Base-by-base conservation (phyloP, 2,797 vertebrate species). In the Allobates femoralis region DNA sequence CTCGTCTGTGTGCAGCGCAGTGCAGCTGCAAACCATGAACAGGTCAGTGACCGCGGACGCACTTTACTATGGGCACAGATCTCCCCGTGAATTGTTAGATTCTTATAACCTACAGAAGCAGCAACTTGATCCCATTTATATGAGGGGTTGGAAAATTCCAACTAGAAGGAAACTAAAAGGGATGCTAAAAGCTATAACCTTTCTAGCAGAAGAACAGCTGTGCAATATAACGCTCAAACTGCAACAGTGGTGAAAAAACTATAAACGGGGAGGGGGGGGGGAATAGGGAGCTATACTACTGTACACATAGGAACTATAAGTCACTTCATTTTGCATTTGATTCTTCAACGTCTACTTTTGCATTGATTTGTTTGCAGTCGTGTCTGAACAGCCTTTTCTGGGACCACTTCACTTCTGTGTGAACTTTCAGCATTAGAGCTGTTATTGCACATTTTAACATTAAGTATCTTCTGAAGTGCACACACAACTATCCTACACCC, bases 281-380 rank as follows among this genome's bases (percentile, higher is more conserved):
- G 41, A 46, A 46, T 46, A 11, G 7, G 41, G 41, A 41, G 46
- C 15, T 18, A 18, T 19, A 53, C 16, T 67, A 34, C 2, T 58
- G 30, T 58, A 23, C 26, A 56, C 51, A 55, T 6, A 5, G 4
- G 5, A 16, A 23, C 37, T 69, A 26, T n/a, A 26, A 30, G 46
- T 55, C 26, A 23, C 14, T 18, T 15, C 8, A 21, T 67, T 34
- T 81, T 69, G 50, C 62, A 37, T 56, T 34, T n/a, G n/a, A n/a
- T n/a, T n/a, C n/a, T 83, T n/a, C 4, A 46, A 26, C 23, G 37
- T 55, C 32, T 41, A 58, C 32, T 56, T 83, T 71, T 83, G 32
- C 69, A 60, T 83, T 58, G 81, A 83, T 74, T 83, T 74, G 34
- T 83, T 74, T 74, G 81, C 41, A 55, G 67, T 71, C 32, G 16